Conservation (phyloP, 2,888 invertebrate genomes). For the Thalpophila matura region DNA sequence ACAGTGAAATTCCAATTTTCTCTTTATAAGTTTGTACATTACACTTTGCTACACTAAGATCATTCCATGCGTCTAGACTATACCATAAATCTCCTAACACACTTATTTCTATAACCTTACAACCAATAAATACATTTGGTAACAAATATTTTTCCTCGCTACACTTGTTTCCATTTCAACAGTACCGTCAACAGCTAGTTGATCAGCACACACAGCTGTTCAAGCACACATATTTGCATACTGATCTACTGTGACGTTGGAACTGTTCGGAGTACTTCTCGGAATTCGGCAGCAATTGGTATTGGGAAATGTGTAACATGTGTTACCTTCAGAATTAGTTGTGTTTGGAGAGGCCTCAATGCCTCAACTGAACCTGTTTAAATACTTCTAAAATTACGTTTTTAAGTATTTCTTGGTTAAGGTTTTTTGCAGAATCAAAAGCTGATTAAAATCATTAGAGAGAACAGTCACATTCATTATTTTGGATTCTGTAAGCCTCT, state of each 20-base stretch:
- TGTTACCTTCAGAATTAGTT: constrained; percentile 31
- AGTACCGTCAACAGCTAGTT: neutral
- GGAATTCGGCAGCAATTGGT: constrained; percentile 32
- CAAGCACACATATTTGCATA: constrained; percentile 58
- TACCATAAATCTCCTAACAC: too few species aligned
- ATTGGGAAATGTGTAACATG: constrained; percentile 49
- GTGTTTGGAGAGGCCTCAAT: constrained; percentile 34
- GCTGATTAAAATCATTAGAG: too few species aligned
- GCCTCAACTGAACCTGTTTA: neutral
- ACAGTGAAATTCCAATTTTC: too few species aligned
- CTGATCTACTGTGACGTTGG: constrained; percentile 39
- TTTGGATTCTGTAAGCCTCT: too few species aligned
- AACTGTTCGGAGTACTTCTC: constrained; percentile 15
- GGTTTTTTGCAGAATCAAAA: too few species aligned
- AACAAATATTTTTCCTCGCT: constrained; percentile 17
- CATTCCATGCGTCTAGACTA: too few species aligned
- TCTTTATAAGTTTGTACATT: too few species aligned
- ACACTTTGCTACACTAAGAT: too few species aligned
- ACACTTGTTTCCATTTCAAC: constrained; percentile 5
- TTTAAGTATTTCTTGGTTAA: too few species aligned
- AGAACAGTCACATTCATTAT: too few species aligned
- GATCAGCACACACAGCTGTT: constrained; percentile 46
- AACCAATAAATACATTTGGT: neutral
- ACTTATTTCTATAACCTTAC: too few species aligned
- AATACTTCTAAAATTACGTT: neutral